These are phyloP conservation scores for Heterohyrax brucei DNA, from an alignment of 2,797 vertebrate genomes.

Conservation along the genomic window DNA sequence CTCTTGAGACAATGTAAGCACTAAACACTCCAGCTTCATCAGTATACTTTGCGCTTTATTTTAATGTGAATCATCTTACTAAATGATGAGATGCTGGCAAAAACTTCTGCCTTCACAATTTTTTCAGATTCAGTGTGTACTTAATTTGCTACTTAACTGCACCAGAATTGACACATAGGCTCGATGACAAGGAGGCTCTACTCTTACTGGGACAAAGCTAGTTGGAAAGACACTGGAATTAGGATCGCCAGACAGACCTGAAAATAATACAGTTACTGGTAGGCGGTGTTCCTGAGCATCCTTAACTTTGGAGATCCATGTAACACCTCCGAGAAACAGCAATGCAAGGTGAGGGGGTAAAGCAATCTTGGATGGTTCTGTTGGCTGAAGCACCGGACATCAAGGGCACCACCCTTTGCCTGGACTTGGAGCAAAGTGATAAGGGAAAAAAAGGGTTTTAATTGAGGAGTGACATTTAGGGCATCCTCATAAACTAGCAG, in stretches of 20 bases:
- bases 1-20: constrained; percentile 16
- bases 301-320: not conserved
- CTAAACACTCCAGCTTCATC: not conserved
- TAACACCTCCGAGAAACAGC: not conserved
- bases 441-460: not conserved
- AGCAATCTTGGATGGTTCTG: not conserved
- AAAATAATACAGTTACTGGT: not conserved
- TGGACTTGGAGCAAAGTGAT: not conserved
- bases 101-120: not conserved
- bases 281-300: not conserved
- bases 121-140: not conserved
- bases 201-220: not conserved
- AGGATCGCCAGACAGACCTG: not conserved
- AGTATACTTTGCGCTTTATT: not conserved
- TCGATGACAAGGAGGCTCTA: not conserved
- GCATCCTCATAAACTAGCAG: not conserved
- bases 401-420: not conserved
- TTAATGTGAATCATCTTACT: not conserved
- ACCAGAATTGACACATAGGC: not conserved
- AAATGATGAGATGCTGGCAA: not conserved
- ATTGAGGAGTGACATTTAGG: not conserved
- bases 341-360: not conserved
- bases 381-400: not conserved
- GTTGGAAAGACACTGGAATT: not conserved
- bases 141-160: not conserved